Evolutionary conservation across 2,113 vertebrate species (phyloP).

Genomic region (Petrocephalus microphthalmus): DNA sequence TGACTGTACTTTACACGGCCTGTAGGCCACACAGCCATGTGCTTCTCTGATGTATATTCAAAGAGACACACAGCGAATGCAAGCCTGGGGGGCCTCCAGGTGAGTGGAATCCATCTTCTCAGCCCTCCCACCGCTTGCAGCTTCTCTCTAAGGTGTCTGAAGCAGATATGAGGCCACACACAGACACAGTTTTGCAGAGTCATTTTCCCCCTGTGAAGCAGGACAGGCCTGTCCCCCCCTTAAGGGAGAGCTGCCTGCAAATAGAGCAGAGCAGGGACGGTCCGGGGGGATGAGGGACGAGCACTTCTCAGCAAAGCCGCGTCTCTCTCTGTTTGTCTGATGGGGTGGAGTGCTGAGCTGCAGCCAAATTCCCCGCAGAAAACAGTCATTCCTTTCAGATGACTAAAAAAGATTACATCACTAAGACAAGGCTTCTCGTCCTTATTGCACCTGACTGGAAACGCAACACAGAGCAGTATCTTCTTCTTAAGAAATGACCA

Average conservation of each 20-base stretch:
- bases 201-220: background rate
- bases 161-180: background rate
- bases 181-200: background rate
- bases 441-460: background rate
- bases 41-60: background rate
- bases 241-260: background rate
- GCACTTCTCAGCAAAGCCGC: background rate
- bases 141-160: no score
- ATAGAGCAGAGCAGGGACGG: background rate
- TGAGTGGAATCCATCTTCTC: background rate
- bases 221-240: conserved; percentile 1
- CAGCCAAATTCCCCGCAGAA: background rate
- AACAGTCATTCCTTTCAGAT: background rate
- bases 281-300: background rate
- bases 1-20: background rate
- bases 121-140: background rate
- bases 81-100: background rate
- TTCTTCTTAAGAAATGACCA: background rate
- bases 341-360: background rate
- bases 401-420: background rate
- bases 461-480: conserved; percentile 4
- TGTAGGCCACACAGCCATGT: background rate
- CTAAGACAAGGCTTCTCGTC: background rate
- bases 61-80: background rate
- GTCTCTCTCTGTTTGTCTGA: background rate